These are phyloP conservation scores for Dryobates pubescens DNA, from an alignment of 2,797 vertebrate genomes.

Conservation along the genomic window DNA sequence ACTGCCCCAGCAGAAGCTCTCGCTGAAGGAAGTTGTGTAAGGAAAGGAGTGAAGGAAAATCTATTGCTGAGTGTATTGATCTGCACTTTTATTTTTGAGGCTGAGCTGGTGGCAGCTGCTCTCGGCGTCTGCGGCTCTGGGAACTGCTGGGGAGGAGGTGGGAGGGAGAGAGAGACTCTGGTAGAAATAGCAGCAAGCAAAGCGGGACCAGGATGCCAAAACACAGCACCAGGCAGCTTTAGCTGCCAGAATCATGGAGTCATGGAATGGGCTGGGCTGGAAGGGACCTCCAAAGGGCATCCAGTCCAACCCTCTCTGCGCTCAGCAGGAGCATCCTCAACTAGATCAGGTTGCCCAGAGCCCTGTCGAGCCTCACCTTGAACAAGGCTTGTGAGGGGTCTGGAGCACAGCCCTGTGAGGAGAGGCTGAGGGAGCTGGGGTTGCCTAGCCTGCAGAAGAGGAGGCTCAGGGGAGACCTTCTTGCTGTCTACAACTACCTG, in stretches of 20 bases:
- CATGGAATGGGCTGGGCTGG: too few relatives aligned
- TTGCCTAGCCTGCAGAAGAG: too few relatives aligned
- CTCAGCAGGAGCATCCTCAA: too few relatives aligned
- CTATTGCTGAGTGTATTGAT: not conserved
- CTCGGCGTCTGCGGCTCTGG: fast-evolving
- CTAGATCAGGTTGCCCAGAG: too few relatives aligned
- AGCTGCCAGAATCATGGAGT: not conserved
- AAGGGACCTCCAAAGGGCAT: too few relatives aligned
- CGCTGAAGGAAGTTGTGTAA: not conserved
- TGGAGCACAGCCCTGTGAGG: too few relatives aligned
- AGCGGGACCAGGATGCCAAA: fast-evolving
- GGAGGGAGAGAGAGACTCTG: not conserved
- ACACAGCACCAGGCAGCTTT: not conserved
- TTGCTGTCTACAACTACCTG: too few relatives aligned
- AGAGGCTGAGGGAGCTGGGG: too few relatives aligned
- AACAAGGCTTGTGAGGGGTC: too few relatives aligned
- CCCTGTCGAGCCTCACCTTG: too few relatives aligned
- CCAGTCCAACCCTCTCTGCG: too few relatives aligned
- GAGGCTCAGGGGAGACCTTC: too few relatives aligned
- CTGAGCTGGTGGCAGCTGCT: not conserved
- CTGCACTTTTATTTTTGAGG: not conserved
- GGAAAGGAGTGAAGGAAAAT: slow-evolving; percentile 16
- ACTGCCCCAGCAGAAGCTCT: not conserved
- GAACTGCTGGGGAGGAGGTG: not conserved
- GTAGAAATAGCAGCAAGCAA: not conserved